Base-by-base conservation (phyloP, 2,113 vertebrate species). In the Caranx ignobilis region DNA sequence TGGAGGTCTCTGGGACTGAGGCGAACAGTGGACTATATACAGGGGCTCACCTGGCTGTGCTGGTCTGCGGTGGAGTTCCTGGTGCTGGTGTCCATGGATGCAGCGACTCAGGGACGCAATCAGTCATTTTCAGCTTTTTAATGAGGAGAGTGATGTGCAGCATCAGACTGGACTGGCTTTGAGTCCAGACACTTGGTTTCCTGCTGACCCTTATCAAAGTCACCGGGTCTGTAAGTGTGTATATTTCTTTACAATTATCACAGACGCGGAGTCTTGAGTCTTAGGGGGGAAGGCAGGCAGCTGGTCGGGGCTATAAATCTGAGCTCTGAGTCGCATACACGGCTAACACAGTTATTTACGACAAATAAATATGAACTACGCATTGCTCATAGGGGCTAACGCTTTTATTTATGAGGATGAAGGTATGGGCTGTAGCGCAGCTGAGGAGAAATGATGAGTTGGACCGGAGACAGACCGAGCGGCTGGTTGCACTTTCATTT, bases 311-410 rank as follows among this genome's bases (percentile, higher is more conserved):
- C 77, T 59, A 76, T 85, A 89, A 87, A 90, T 90, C 79, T 13
- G 32, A 61, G 37, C 39, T 76, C 9, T 64, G 60, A 59, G 19
- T 34, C 50, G 43, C 65, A 37, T 59, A 48, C 50, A 35, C 61
- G 41, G 74, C 72, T 57, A 79, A 81, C 45, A 50, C 34, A 9
- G 68, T 88, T 87, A 90, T 93, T 91, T 90, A 89, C 50, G 81
- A 75, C 77, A 65, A 84, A 87, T 88, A 85, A 91, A 90, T 85
- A 78, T 86, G 71, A 86, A 77, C 41, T 71, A 43, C 52, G 62
- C 67, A 19, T 77, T 75, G 63, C 86, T 87, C 67, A 52, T 68
- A 62, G 64, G 68, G 63, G 31, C 61, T 70, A 64, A 70, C 39
- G 66, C 2, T 12, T 72, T 86, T 88, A 89, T 89, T 89, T 89